Evolutionary conservation across 2,888 invertebrate genomes (phyloP), one percentile per base, ranked within the genome.

Genomic region (Charanyca ferruginea): DNA sequence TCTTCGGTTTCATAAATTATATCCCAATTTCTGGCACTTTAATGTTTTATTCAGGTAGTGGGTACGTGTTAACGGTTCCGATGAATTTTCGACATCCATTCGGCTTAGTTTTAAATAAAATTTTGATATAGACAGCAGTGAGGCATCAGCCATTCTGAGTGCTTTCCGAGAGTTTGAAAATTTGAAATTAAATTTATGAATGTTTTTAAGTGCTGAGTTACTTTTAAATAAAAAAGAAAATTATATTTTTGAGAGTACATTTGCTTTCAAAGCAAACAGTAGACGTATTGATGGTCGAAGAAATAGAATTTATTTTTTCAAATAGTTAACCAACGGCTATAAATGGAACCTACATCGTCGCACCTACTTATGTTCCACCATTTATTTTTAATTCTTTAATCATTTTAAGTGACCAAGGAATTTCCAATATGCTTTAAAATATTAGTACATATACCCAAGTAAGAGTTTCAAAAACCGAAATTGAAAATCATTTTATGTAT

Each of bases 41-140:
- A 82, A 89, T 88, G 80, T 87, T 85, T 89, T 86, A 89, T 88
- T 89, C 88, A 88, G 76, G 70, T 67, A 54, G 72, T 73, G 51
- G 72, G 71, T 80, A 83, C 86, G 84, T 87, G 87, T 83, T 87
- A 88, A 87, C 87, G 83, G 81, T 73, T 62, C 61, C 81, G 73
- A 83, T 85, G 85, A 87, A 87, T 86, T 84, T 86, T 82, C 76
- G 76, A 76, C 69, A 71, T 48, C 71, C 66, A 69, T 70, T 76
- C 52, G 52, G 52, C 60, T 69, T 61, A 68, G 75, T 76, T 76
- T 80, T 49, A 76, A 72, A 80, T 73, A 81, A 77, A 80, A 71
- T 44, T 57, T 73, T 75, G 47, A 77, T 62, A 63, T 60, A 67
- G 55, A 55, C 64, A 61, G 70, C 61, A 49, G 41, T 58, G 67